Evolutionary conservation across 2,888 invertebrate genomes (phyloP).

Genomic region (Neuroscelio doddi): DNA sequence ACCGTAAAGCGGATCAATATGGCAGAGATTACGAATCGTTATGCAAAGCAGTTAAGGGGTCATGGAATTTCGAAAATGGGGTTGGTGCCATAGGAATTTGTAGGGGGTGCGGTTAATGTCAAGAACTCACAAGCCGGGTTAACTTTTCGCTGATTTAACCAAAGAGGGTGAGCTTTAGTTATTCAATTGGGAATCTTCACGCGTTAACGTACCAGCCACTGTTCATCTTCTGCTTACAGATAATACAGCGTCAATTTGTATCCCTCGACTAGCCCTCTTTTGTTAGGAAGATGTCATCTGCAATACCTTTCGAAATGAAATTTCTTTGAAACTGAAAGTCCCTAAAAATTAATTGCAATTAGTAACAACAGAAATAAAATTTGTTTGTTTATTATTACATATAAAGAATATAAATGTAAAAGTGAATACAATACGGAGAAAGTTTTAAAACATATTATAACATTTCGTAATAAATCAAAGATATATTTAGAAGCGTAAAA

Average conservation of each 20-base stretch:
- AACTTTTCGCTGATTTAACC: conserved; percentile 66
- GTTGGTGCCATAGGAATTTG: conserved; percentile 51
- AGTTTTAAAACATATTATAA: too few species aligned
- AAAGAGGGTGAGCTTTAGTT: conserved; percentile 68
- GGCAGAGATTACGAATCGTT: conserved; percentile 68
- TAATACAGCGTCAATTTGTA: conserved; percentile 10
- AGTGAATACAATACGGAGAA: too few species aligned
- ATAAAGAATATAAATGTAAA: too few species aligned
- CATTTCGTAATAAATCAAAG: too few species aligned
- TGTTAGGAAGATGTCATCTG: conserved; percentile 19
- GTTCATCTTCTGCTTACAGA: conserved; percentile 29
- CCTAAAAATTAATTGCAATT: conserved; percentile 6
- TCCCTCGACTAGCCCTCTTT: conserved; percentile 17
- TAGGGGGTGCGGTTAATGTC: conserved; percentile 68
- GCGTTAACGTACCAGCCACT: conserved; percentile 54
- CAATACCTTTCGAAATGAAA: conserved; percentile 12
- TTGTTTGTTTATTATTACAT: too few species aligned
- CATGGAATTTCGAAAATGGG: conserved; percentile 37
- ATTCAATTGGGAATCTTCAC: conserved; percentile 66
- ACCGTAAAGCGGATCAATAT: conserved; percentile 66
- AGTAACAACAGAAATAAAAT: background rate
- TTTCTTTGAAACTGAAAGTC: conserved; percentile 12
- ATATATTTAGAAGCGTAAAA: too few species aligned
- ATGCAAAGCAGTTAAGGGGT: conserved; percentile 62
- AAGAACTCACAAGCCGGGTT: conserved; percentile 59